Evolutionary conservation across 2,113 vertebrate genomes (phyloP), one percentile per base, ranked within the genome.

Genomic region (Tiliqua scincoides): DNA sequence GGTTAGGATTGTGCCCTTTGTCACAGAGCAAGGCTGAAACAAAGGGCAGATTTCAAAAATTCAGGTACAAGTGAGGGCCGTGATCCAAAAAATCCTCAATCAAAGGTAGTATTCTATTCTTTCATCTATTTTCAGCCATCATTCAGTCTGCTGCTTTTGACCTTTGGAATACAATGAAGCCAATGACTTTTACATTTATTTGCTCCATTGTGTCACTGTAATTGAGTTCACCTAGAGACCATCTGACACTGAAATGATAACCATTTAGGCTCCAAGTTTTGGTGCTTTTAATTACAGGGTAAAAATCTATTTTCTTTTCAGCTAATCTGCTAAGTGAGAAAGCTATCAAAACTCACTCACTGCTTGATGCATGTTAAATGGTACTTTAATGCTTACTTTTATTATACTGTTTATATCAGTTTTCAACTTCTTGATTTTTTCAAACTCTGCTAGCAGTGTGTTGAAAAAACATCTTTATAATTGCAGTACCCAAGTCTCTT

Each of bases 111-210:
- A 92, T 92, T 94, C 88, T 67, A 88, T 73, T 88, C 89, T 95
- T 94, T 94, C 95, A 93, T 94, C 91, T 93, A 95, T 97, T 97
- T n/a, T 96, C 96, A 93, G 95, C 92, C 92, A 89, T 90, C 94
- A 92, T 94, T 92, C 93, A 94, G 92, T 93, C 87, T 88, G 88
- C 88, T 93, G 88, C 87, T 84, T 85, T 90, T 96, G 96, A 97
- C 96, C 97, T 97, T 97, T 95, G 73, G 83, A 91, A 86, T 95
- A 96, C 95, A 96, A 95, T 96, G 92, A 90, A 87, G 94, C 90
- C 93, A 89, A 88, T 94, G 96, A 95, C 91, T 94, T 95, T 91
- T 95, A 95, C 96, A 94, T 95, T 94, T 95, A 95, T 91, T 89
- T 95, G 91, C 94, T 94, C 94, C 87, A 89, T 93, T 94, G 90